Base-by-base conservation (phyloP, 2,797 vertebrate species). In the Gephyroberyx darwinii region DNA sequence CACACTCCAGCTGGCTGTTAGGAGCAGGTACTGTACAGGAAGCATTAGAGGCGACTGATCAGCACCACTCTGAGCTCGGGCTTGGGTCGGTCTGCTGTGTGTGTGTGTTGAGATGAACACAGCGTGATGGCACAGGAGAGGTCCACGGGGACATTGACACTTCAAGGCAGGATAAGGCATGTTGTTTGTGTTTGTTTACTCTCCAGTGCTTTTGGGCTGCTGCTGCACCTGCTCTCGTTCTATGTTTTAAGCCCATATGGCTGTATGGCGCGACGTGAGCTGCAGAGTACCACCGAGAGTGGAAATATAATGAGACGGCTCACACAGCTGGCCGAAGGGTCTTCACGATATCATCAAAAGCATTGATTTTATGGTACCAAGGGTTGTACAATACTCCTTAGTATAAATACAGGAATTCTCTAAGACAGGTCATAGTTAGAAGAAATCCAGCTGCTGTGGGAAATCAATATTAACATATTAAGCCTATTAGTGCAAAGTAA, bases 91-190 rank as follows among this genome's bases (percentile, higher is more conserved):
- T 66, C 75, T 61, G 66, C 41, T 63, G 75, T 51, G 58, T 33
- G 61, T 70, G 70, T 61, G 43, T 71, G 70, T 61, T 35, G 75
- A 69, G 73, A 51, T 26, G 55, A 84, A 60, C 70, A 48, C 81
- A 76, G 76, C 77, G 74, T 54, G 82, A 84, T 81, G 85, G 69
- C 86, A 72, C 80, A 84, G 84, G 60, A 48, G 72, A 78, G 70
- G 71, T 84, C 88, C 65, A 4, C 4, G 10, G 91, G 86, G 89
- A 88, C 60, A 26, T 13, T 71, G 75, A 77, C 83, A 85, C 87
- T 86, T 81, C 9, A 84, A 88, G 88, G 88, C 86, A 89, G 85
- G 84, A 89, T 87, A 82, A 83, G 88, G 82, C 85, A 86, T 86
- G 88, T 75, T 50, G 64, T 89, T 81, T 86, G 80, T 84, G 83